phyloP scores from a whole-genome alignment of 1,140 invertebrate genomes.

The Drosophila watanabei region DNA sequence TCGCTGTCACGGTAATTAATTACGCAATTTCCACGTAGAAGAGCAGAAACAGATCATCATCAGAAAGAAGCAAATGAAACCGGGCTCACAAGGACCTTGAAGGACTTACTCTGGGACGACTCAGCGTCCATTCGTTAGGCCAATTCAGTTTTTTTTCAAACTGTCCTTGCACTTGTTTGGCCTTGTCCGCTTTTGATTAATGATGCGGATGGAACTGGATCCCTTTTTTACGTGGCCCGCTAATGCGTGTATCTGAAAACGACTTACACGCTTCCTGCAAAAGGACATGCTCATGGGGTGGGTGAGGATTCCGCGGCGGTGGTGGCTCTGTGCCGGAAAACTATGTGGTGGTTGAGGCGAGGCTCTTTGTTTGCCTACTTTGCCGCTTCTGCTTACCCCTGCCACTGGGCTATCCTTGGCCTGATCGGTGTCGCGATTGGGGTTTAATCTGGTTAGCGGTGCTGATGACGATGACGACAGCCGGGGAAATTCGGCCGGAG shows the following conservation, averaged over 20 bases:
- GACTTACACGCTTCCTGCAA: slow-evolving; percentile 47
- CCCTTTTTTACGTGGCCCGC: slow-evolving; percentile 47
- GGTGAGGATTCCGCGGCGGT: slow-evolving; percentile 25
- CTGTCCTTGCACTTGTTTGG: slow-evolving; percentile 48
- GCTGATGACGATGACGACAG: slow-evolving; percentile 45
- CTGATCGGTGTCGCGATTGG: slow-evolving; percentile 76
- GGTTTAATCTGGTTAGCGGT: slow-evolving; percentile 82
- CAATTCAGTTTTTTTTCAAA: slow-evolving; percentile 3
- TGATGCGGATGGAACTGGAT: slow-evolving; percentile 54
- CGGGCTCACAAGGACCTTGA: slow-evolving; percentile 24
- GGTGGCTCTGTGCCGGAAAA: slow-evolving; percentile 13
- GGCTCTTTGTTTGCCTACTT: slow-evolving; percentile 69
- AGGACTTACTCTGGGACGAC: no score
- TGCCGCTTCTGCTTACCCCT: slow-evolving; percentile 14
- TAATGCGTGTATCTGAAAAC: slow-evolving; percentile 61
- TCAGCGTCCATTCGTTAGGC: slow-evolving; percentile 33
- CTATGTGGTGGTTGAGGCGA: slow-evolving; percentile 40
- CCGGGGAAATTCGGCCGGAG: slow-evolving; percentile 12
- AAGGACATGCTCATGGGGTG: slow-evolving; percentile 19
- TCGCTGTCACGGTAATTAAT: slow-evolving; percentile 71
- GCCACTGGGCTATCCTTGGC: slow-evolving; percentile 18
- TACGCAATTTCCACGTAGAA: slow-evolving; percentile 64
- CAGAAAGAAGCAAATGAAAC: slow-evolving; percentile 8
- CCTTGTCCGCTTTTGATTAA: slow-evolving; percentile 69
- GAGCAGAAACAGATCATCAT: slow-evolving; percentile 37